These are phyloP conservation scores for Gymnoscopelus braueri DNA, from an alignment of 2,797 vertebrate genomes.

Conservation along the genomic window DNA sequence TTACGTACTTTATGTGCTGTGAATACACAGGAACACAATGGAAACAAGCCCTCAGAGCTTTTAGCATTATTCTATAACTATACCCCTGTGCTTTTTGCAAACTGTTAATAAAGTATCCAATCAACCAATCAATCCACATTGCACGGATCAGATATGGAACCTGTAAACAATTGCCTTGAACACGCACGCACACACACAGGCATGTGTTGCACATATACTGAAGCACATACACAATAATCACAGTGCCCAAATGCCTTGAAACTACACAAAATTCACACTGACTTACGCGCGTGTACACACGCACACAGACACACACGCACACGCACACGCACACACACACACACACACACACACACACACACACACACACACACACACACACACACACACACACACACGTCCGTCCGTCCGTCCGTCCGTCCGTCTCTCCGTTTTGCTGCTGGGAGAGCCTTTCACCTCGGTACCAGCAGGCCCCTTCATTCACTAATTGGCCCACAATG, in stretches of 20 bases:
- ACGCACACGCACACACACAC: too few species aligned
- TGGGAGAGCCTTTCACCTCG: conserved; percentile 56
- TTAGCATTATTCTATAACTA: too few species aligned
- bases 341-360: background rate
- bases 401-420: conserved; percentile 1
- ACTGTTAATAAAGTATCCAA: too few species aligned
- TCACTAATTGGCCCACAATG: conserved; percentile 71
- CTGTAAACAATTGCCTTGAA: too few species aligned
- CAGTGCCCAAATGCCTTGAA: background rate
- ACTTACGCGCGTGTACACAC: background rate
- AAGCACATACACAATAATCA: background rate
- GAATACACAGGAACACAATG: too few species aligned
- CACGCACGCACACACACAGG: too few species aligned
- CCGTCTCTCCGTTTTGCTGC: conserved; percentile 11
- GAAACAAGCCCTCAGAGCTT: too few species aligned
- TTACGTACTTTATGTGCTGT: too few species aligned
- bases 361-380: conserved; percentile 3
- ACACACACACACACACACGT: background rate
- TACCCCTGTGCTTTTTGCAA: too few species aligned
- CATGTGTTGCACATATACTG: background rate
- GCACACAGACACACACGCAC: background rate
- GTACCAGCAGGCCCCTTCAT: conserved; percentile 61
- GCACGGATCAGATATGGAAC: too few species aligned
- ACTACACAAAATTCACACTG: background rate
- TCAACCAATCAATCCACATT: too few species aligned